Evolutionary conservation across 2,797 vertebrate species (phyloP), one percentile per base, ranked within the genome.

Genomic region (Oryzias dopingdopingensis): DNA sequence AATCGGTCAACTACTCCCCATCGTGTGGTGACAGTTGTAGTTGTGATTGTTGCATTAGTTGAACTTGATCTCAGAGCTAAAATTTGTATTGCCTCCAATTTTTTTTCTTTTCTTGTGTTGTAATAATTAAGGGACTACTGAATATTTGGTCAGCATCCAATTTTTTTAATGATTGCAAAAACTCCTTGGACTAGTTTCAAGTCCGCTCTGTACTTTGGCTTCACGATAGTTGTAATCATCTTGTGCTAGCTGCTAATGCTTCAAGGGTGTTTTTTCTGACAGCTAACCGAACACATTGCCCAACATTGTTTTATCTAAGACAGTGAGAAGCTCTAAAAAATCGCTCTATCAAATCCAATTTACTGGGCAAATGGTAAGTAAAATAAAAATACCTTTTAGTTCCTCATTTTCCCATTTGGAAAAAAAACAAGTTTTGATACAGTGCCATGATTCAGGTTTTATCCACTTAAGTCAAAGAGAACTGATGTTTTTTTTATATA

Each of bases 301-400:
- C 65, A 75, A 67, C 74, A 70, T 83, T 54, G 52, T 85, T 76
- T 83, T 76, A 83, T 74, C 50, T 68, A 69, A 85, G 74, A 82
- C 62, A 53, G 66, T 62, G 76, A 75, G 76, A 88, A 77, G 78
- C 82, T 76, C 65, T 70, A 71, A 78, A 81, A 79, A 80, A 78
- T 79, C 69, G 72, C 65, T 67, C 76, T 76, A 62, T 70, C 59
- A 56, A 76, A 67, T 74, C 62, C 67, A 76, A 76, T 76, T 74
- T 81, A 66, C 77, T 68, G 75, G 70, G 70, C 50, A 67, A 57
- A 82, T 77, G 77, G 82, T 89, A 88, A 85, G 87, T 88, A 85
- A 72, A 76, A 77, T 71, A 77, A 73, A 64, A 65, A 53, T 62
- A 70, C 61, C 17, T 70, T 22, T 53, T 47, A 61, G 48, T 59